Evolutionary conservation across 2,113 vertebrate species (phyloP).

Genomic region (Numida meleagris): DNA sequence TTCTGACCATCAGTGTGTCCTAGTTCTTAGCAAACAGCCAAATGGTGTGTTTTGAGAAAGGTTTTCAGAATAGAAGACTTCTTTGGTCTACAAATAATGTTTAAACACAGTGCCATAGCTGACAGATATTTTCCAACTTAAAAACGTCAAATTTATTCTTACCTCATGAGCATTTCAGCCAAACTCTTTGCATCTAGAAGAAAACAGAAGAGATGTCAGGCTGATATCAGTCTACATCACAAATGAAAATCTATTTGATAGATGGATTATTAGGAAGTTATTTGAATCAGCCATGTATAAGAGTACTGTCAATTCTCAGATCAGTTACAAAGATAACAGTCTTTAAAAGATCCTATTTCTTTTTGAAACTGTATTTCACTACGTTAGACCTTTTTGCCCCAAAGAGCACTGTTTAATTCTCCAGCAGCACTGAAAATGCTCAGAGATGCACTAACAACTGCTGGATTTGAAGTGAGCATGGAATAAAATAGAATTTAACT

Average conservation of each 20-base stretch:
- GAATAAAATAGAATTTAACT: not conserved
- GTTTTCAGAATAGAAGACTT: not conserved
- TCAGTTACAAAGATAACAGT: not conserved
- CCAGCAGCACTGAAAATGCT: not conserved
- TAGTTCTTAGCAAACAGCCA: not conserved
- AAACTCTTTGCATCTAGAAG: constrained; percentile 97
- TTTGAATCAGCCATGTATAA: not conserved
- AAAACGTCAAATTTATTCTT: constrained; percentile 53
- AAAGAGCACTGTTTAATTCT: not conserved
- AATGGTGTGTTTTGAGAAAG: not conserved
- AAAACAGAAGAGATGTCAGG: constrained; percentile 73
- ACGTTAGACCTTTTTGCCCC: not conserved
- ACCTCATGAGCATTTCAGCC: constrained; percentile 99
- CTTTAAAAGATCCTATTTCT: not conserved
- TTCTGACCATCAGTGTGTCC: not conserved
- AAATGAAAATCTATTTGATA: not conserved
- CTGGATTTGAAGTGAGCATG: not conserved
- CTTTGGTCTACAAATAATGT: not conserved
- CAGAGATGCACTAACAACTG: not conserved
- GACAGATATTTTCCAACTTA: not conserved
- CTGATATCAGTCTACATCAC: not conserved
- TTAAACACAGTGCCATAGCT: not conserved
- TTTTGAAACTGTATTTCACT: not conserved
- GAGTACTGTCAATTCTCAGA: not conserved
- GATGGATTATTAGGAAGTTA: not conserved